A percentile compares a stretch with the other conserved stretches of the same genome.
Evolutionary conservation across 2,797 vertebrate genomes (phyloP).

Genomic region (Aplochiton taeniatus): DNA sequence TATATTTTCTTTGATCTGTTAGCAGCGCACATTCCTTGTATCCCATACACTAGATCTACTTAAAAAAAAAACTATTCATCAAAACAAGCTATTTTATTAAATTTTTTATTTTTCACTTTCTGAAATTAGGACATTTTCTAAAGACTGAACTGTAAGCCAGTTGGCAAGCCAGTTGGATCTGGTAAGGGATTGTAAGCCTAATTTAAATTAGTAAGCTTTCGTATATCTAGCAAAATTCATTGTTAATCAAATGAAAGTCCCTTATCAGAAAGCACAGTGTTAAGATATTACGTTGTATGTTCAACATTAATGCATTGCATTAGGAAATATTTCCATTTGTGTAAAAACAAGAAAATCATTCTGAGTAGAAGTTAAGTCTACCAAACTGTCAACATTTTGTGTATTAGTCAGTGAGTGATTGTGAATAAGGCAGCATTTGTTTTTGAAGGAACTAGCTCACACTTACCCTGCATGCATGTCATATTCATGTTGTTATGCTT

Average conservation of each 20-base stretch:
- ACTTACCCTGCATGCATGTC: conserved; percentile 79
- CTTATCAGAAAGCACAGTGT: conserved; percentile 13
- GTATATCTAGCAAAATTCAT: neutral
- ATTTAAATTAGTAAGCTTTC: too few species aligned
- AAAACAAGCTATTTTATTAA: neutral
- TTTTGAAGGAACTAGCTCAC: conserved; percentile 64
- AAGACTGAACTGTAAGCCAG: too few species aligned
- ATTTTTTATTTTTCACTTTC: conserved; percentile 4
- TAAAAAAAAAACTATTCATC: conserved; percentile 30
- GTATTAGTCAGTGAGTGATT: conserved; percentile 61
- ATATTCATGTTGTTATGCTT: conserved; percentile 74
- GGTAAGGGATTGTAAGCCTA: too few species aligned
- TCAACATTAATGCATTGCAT: conserved; percentile 18
- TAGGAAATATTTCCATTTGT: conserved; percentile 29
- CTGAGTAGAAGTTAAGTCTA: conserved; percentile 36
- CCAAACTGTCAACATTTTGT: conserved; percentile 45
- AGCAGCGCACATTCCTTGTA: conserved; percentile 51
- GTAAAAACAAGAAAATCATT: conserved; percentile 32
- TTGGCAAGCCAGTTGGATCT: too few species aligned
- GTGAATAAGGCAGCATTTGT: conserved; percentile 62
- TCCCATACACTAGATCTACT: conserved; percentile 21
- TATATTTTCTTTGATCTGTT: conserved; percentile 37
- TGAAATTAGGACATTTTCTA: neutral
- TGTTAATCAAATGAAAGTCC: neutral
- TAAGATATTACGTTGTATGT: conserved; percentile 30